Evolutionary conservation across 2,113 vertebrate species (phyloP), one percentile per base, ranked within the genome.

Genomic region (Nycticryphes semicollaris): DNA sequence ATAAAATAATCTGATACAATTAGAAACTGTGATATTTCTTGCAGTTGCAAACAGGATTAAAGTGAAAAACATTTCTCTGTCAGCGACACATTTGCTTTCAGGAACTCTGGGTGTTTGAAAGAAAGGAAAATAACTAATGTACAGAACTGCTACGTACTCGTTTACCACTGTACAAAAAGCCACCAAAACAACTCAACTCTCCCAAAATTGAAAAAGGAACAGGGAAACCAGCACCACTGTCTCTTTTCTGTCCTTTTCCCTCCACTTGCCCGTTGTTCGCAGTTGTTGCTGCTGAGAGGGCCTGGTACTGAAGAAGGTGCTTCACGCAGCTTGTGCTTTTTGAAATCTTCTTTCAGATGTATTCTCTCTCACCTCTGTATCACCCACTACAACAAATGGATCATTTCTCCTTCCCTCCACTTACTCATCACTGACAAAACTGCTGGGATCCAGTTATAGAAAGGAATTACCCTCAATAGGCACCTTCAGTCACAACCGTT

Each of bases 401-500:
- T 93, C 39, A 88, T 94, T 97, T 96, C 87, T 96, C 59, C 76
- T 82, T 94, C 78, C 79, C 39, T 81, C 51, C 59, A 89, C 91
- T 97, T 92, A 92, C 79, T 94, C 93, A 93, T 88, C 85, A 67
- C 43, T 90, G 96, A 90, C 88, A 95, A 92, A 87, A 97, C 90
- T 87, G 54, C 91, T 84, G 84, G 33, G 84, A 95, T 89, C 60
- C 93, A 72, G 92, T 79, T 95, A 97, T 43, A 78, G 90, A 95
- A 97, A 97, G 39, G 93, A 98, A 96, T 96, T 97, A 96, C 68
- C 81, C 96, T 96, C 93, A 95, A 96, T 8, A 95, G 95, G 84
- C 92, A 97, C 96, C 94, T 97, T 96, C 87, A 95, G 95, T 96
- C 97, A 94, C 83, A 97, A 87, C 90, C 17, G 7, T 85, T 73